Evolutionary conservation across 1,140 invertebrate species (phyloP), one percentile per base, ranked within the genome.

Genomic region (Gonatopus flavifemur): DNA sequence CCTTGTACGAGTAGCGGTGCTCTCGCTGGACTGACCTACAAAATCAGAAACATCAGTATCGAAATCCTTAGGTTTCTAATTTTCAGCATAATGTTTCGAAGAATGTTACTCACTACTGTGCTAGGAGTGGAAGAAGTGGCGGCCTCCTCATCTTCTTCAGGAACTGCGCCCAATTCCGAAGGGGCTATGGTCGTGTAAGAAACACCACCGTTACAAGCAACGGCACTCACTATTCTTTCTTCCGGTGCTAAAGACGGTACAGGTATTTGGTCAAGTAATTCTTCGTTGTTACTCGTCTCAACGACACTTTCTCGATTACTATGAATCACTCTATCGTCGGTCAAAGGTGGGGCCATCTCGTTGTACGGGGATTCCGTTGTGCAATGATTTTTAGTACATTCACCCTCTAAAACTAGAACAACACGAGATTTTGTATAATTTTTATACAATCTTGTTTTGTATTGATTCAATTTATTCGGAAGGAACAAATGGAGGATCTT

Each of bases 101-200:
- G n/a, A n/a, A n/a, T n/a, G n/a, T n/a, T n/a, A 66, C 69, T 59
- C 50, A 73, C 72, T 37, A 72, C 70, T 16, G 72, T 83, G 69
- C 83, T 86, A 12, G 85, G 86, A 24, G 85, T 86, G 52, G 85
- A 81, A 6, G 84, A 86, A 58, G 73, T 78, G 40, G 70, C 79
- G 58, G 70, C 76, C 28, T 80, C 71, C 57, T 82, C 81, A 42
- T 87, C 84, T 64, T 88, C 85, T 61, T 87, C 85, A 4, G 83
- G 83, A 37, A 87, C 86, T 2, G 85, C 82, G 16, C 59, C 81
- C 43, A 74, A 72, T 66, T 57, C 74, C 61, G 59, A 76, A 54
- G 66, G 72, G 3, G 67, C 42, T 6, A 61, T 59, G 1, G 63
- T 57, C 1, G 59, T 54, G 30, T 69, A 67, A 12, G 64, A 50